Conservation (phyloP, 1,140 invertebrate species). For the Heliconius melpomene region DNA sequence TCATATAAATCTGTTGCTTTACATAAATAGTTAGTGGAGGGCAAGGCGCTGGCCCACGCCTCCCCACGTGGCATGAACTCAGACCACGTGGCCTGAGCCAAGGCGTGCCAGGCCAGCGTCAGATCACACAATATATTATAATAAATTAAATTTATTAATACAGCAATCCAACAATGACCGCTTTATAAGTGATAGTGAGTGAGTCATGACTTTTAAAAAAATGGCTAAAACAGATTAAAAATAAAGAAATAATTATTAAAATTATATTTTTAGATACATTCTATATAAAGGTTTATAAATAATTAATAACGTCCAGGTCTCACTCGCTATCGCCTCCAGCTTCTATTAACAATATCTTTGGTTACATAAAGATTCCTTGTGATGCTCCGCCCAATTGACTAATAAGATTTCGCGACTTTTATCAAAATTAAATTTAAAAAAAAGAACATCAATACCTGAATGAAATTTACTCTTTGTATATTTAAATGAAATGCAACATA, state of each 20-base stretch:
- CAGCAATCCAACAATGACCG: slow-evolving; percentile 38
- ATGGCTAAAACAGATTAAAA: not conserved
- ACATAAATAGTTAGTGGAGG: slow-evolving; percentile 52
- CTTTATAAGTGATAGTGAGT: slow-evolving; percentile 10
- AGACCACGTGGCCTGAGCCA: not conserved
- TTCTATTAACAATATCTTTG: slow-evolving; percentile 51
- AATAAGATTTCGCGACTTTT: slow-evolving; percentile 6
- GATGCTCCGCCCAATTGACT: slow-evolving; percentile 17
- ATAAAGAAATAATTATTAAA: too few relatives aligned
- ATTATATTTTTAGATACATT: not conserved
- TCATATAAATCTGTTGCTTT: slow-evolving; percentile 71
- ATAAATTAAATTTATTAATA: slow-evolving; percentile 57
- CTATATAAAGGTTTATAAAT: not conserved
- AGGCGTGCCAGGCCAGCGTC: slow-evolving; percentile 40
- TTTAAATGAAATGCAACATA: not conserved
- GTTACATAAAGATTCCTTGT: slow-evolving; percentile 55
- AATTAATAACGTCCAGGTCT: not conserved
- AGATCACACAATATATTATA: slow-evolving; percentile 52
- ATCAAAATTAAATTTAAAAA: not conserved
- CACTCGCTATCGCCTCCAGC: not conserved
- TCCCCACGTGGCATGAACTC: not conserved
- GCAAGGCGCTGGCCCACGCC: not conserved
- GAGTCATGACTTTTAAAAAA: slow-evolving; percentile 2
- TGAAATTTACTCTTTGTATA: not conserved
- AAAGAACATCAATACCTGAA: not conserved